Conservation (phyloP, 1,140 invertebrate genomes). For the Heliothis virescens region DNA sequence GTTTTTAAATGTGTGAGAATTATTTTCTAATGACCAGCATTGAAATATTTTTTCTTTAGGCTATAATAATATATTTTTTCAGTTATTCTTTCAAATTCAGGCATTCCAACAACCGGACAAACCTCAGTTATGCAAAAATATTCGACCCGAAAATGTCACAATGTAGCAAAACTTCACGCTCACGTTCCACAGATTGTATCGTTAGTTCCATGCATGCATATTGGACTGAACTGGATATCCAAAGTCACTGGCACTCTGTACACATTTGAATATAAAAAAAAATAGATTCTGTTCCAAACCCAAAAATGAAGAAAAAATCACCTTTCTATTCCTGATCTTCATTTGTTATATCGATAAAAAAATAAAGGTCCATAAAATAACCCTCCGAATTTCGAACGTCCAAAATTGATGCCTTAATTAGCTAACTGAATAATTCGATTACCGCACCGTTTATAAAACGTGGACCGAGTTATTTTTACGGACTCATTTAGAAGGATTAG, state of each 20-base stretch:
- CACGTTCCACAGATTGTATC: not conserved
- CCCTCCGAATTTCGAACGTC: not conserved
- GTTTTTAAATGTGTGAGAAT: no score
- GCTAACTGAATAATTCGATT: constrained; percentile 18
- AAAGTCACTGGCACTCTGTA: not conserved
- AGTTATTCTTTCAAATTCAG: constrained; percentile 85
- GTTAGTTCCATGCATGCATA: not conserved
- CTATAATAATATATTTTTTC: constrained; percentile 59
- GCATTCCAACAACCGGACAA: constrained; percentile 49
- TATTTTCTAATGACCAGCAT: no score
- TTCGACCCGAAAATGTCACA: not conserved
- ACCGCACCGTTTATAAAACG: constrained; percentile 24
- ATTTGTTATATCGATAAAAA: not conserved
- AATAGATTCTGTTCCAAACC: not conserved
- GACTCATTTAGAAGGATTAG: constrained; percentile 32
- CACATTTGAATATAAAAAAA: not conserved
- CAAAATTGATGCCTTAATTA: constrained; percentile 27
- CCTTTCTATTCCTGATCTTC: not conserved
- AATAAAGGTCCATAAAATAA: not conserved
- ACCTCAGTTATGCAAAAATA: not conserved
- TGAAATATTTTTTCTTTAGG: not conserved
- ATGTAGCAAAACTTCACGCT: not conserved
- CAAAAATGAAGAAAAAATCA: not conserved
- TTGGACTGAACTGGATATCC: not conserved
- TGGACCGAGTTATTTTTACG: constrained; percentile 19